Conservation (phyloP, 1,140 invertebrate species). For the Nasonia longicornis region DNA sequence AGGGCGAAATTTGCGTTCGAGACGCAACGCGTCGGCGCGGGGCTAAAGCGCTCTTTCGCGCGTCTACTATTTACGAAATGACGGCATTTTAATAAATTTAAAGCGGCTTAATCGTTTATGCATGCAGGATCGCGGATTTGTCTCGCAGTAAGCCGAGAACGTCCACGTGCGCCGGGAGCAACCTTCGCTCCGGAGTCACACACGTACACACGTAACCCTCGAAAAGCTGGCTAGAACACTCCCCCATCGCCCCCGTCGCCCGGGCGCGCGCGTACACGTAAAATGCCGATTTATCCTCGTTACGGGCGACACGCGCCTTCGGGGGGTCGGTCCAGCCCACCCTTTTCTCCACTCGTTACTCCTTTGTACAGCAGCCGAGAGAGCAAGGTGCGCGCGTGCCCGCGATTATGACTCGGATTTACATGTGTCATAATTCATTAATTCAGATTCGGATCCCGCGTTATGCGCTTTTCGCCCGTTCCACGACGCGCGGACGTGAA, state of each 20-base stretch:
- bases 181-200: slow-evolving; percentile 14
- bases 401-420: slow-evolving; percentile 36
- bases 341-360: slow-evolving; percentile 42
- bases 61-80: slow-evolving; percentile 52
- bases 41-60: neutral
- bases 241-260: neutral
- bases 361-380: slow-evolving; percentile 26
- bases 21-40: neutral
- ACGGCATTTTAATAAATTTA: slow-evolving; percentile 70
- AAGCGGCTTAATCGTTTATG: slow-evolving; percentile 69
- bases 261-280: neutral
- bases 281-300: slow-evolving; percentile 33
- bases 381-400: slow-evolving; percentile 37
- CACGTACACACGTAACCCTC: slow-evolving; percentile 42
- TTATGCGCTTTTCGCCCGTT: neutral
- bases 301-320: slow-evolving; percentile 25
- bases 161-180: slow-evolving; percentile 63
- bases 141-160: slow-evolving; percentile 68
- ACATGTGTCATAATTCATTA: slow-evolving; percentile 51
- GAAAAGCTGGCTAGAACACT: slow-evolving; percentile 13
- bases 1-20: slow-evolving; percentile 14
- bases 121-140: slow-evolving; percentile 69
- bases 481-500: neutral
- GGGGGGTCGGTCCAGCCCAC: slow-evolving; percentile 11
- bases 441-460: slow-evolving; percentile 11